These are phyloP conservation scores for Rhincodon typus DNA, from an alignment of 2,797 vertebrate species.

Conservation along the genomic window DNA sequence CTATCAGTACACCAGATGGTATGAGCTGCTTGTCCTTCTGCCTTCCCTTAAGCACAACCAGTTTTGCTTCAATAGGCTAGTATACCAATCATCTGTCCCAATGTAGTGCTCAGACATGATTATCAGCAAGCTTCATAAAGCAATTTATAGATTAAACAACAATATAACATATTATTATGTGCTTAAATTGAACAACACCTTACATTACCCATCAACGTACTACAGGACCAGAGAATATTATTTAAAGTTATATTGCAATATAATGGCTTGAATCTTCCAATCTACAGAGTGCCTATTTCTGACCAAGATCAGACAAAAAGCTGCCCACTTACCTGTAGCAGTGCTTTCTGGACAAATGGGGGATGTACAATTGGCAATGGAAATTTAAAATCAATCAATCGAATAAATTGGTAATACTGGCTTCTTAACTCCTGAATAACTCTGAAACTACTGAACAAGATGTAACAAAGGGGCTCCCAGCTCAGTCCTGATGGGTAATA, in stretches of 20 bases:
- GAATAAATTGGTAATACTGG: too few species aligned
- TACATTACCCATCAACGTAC: background rate
- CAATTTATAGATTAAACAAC: background rate
- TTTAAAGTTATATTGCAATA: background rate
- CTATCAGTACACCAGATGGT: background rate
- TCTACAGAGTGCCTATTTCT: too few species aligned
- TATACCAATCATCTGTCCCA: background rate
- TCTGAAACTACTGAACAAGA: background rate
- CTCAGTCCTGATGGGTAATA: background rate
- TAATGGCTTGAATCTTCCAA: too few species aligned
- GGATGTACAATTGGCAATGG: too few species aligned
- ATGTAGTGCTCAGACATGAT: background rate
- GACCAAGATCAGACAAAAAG: too few species aligned
- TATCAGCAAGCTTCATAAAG: conserved; percentile 1
- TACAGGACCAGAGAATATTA: background rate
- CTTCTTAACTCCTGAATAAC: too few species aligned
- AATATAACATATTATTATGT: background rate
- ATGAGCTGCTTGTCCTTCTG: background rate
- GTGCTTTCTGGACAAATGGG: too few species aligned
- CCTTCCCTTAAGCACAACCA: background rate
- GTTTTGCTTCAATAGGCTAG: background rate
- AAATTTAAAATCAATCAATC: too few species aligned
- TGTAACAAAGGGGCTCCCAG: background rate
- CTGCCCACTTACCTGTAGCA: too few species aligned
- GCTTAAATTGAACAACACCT: background rate